phyloP scores from a whole-genome alignment of 2,113 vertebrate genomes.

The Suricata suricatta region DNA sequence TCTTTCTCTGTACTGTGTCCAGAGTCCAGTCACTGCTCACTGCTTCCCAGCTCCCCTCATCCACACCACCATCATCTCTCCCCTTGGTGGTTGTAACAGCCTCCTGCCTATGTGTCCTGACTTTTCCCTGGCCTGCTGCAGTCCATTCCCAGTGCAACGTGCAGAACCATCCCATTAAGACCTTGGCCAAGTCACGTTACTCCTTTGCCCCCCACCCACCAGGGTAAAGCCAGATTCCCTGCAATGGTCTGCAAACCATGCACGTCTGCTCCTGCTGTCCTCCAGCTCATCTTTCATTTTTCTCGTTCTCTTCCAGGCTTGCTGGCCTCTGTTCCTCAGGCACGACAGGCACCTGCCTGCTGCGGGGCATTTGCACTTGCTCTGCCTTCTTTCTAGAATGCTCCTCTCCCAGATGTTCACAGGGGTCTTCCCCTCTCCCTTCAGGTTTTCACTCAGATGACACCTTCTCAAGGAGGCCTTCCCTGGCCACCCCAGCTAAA shows the following conservation, averaged over 20 bases:
- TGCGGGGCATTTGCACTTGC: neutral
- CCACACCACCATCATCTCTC: neutral
- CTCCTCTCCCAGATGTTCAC: neutral
- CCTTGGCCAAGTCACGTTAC: neutral
- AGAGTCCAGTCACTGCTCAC: neutral
- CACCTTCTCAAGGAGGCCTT: neutral
- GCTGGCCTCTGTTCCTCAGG: neutral
- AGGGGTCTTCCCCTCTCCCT: neutral
- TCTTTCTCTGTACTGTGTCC: neutral
- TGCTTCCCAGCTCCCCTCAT: neutral
- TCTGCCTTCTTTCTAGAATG: neutral
- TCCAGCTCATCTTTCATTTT: neutral
- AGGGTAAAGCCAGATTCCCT: neutral
- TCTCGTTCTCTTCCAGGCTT: neutral
- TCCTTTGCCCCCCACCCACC: neutral
- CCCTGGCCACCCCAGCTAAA: neutral
- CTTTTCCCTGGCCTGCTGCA: neutral
- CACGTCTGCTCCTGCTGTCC: neutral
- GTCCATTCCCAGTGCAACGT: no score
- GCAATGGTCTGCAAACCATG: fast-evolving
- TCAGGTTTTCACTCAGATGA: neutral
- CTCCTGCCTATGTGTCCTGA: neutral
- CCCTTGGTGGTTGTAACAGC: neutral
- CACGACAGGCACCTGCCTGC: neutral
- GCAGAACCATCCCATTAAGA: neutral